Evolutionary conservation across 2,113 vertebrate genomes (phyloP), one percentile per base, ranked within the genome.

Genomic region (Gallinago undulata): DNA sequence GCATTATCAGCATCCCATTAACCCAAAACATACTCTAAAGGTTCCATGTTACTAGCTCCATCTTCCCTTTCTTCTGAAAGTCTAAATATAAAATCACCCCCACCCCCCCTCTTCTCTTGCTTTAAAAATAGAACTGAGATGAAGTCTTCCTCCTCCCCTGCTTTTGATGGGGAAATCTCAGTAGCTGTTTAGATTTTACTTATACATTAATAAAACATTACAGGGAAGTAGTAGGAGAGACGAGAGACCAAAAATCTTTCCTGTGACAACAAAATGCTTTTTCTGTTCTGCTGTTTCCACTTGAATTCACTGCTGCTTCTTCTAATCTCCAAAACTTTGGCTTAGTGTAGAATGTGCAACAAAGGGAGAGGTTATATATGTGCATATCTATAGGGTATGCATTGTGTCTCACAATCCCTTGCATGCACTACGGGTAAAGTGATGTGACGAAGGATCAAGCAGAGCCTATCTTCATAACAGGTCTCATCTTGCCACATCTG

Each of bases 201-300:
- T 93, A 43, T 75, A 57, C 24, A 76, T 97, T 96, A 97, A 96
- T 95, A 96, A 97, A 96, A 94, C 83, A 93, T 97, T 95, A 87
- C 67, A 91, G 35, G 77, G 77, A 95, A 94, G 89, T 90, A 94
- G 87, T 90, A 87, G 73, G 47, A 90, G 76, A 95, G 37, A 93
- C 76, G 73, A 95, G 37, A 93, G 80, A 95, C 78, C 57, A 91
- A 94, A 96, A 96, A 94, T 92, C 91, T 96, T 94, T 68, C 57
- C 37, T 78, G 28, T 86, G 85, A 94, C 93, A 96, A 91, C 62
- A 91, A 94, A 97, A 91, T 88, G 59, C 43, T 73, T 93, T 93
- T 91, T 93, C 76, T 66, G 13, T 87, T 88, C 56, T 57, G 4
- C 50, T 33, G 7, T 88, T 96, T 93, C 85, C 67, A 85, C 67